A percentile compares a stretch with the other conserved stretches of the same genome.
Evolutionary conservation across 1,140 invertebrate species (phyloP).

Genomic region (Rhyacophila brunnea): DNA sequence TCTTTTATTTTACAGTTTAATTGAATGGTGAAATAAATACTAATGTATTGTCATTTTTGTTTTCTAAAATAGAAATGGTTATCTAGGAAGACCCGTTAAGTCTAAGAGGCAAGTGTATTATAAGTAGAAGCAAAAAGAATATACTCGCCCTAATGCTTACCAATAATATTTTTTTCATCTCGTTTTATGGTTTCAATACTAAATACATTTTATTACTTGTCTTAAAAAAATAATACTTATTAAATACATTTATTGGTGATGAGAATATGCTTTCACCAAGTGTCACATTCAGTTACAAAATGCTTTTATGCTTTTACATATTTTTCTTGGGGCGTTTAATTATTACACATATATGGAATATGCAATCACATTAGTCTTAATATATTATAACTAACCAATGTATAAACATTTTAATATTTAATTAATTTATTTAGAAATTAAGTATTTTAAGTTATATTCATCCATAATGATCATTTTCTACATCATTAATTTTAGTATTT

Average conservation of each 20-base stretch:
- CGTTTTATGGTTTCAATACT: slow-evolving; percentile 3
- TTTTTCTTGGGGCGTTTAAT: slow-evolving; percentile 5
- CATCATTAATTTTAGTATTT: slow-evolving; percentile 66
- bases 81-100: slow-evolving; percentile 55
- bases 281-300: too few relatives aligned
- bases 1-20: too few relatives aligned
- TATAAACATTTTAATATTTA: slow-evolving; percentile 1
- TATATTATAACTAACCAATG: neutral
- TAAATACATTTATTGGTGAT: too few relatives aligned
- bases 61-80: slow-evolving; percentile 53
- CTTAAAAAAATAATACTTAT: too few relatives aligned
- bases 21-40: slow-evolving; percentile 29
- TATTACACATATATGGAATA: slow-evolving; percentile 8
- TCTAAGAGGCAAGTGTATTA: slow-evolving; percentile 59
- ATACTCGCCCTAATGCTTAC: slow-evolving; percentile 56
- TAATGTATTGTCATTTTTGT: slow-evolving; percentile 43
- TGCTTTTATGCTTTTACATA: too few relatives aligned
- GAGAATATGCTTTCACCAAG: too few relatives aligned
- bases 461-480: slow-evolving; percentile 42
- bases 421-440: slow-evolving; percentile 18
- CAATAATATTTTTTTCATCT: slow-evolving; percentile 41
- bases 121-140: slow-evolving; percentile 48
- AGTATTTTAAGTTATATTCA: slow-evolving; percentile 12
- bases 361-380: neutral
- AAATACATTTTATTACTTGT: too few relatives aligned